Conservation (phyloP, 2,113 vertebrate species). For the Hippocampus barbouri region DNA sequence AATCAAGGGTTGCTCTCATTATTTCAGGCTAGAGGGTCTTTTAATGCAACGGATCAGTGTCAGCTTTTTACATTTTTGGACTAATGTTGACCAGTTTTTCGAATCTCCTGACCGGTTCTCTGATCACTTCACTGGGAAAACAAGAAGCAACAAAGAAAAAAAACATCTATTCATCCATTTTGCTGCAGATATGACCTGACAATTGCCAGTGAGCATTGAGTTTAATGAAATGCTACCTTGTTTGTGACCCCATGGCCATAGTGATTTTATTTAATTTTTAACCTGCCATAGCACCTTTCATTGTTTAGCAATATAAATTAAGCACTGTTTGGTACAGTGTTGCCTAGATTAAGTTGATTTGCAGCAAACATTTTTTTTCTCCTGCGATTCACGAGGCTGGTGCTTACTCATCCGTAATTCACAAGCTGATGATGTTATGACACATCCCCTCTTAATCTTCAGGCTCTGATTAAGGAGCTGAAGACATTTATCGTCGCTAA, state of each 20-base stretch:
- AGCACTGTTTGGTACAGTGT: not conserved
- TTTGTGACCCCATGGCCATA: not conserved
- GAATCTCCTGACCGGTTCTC: not conserved
- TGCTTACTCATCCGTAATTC: constrained; percentile 15
- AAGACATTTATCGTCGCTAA: constrained; percentile 30
- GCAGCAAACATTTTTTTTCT: not conserved
- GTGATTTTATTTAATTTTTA: constrained; percentile 4
- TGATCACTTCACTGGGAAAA: too few relatives aligned
- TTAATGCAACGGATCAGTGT: not conserved
- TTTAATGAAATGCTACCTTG: not conserved
- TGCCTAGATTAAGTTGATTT: constrained; percentile 16
- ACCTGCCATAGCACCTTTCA: constrained; percentile 7
- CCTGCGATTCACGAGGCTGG: not conserved
- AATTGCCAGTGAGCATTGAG: not conserved
- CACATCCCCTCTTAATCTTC: constrained; percentile 15
- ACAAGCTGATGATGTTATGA: constrained; percentile 14
- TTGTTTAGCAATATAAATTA: constrained; percentile 19
- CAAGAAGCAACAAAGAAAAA: too few relatives aligned
- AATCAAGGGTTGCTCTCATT: not conserved
- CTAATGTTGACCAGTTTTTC: not conserved
- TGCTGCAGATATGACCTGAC: too few relatives aligned
- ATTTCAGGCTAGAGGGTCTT: not conserved
- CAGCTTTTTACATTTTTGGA: not conserved
- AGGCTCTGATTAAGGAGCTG: constrained; percentile 18
- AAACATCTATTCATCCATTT: too few relatives aligned